Evolutionary conservation across 2,888 invertebrate genomes (phyloP).

Genomic region (Beris chalybata): DNA sequence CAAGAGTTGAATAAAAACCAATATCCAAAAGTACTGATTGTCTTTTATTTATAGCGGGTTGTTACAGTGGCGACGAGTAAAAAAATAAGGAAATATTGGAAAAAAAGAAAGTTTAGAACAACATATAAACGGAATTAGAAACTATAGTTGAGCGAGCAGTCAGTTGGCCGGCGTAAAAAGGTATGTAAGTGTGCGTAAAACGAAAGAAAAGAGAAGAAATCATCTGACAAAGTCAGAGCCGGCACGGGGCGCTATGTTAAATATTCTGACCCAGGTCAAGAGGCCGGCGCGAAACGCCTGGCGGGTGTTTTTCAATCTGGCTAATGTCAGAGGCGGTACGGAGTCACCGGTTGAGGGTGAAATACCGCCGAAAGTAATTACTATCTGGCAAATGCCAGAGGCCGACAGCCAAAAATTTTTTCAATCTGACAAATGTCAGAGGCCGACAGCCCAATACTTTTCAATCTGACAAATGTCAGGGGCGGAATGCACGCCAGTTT

Average conservation of each 20-base stretch:
- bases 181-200: neutral
- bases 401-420: neutral
- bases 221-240: conserved; percentile 3
- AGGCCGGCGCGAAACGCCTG: neutral
- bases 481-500: neutral
- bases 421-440: too few species aligned
- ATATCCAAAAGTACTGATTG: too few species aligned
- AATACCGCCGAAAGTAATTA: neutral
- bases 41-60: too few species aligned
- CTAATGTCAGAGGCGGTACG: neutral
- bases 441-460: too few species aligned
- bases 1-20: too few species aligned
- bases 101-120: too few species aligned
- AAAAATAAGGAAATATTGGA: too few species aligned
- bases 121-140: too few species aligned
- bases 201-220: neutral
- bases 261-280: neutral
- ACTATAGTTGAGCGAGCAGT: too few species aligned
- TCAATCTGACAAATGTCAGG: too few species aligned
- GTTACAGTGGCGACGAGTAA: too few species aligned
- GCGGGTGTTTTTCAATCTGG: neutral
- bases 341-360: neutral
- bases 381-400: conserved; percentile 1
- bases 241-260: neutral
- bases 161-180: too few species aligned